Conservation (phyloP, 2,888 invertebrate genomes). For the Papilio protenor region DNA sequence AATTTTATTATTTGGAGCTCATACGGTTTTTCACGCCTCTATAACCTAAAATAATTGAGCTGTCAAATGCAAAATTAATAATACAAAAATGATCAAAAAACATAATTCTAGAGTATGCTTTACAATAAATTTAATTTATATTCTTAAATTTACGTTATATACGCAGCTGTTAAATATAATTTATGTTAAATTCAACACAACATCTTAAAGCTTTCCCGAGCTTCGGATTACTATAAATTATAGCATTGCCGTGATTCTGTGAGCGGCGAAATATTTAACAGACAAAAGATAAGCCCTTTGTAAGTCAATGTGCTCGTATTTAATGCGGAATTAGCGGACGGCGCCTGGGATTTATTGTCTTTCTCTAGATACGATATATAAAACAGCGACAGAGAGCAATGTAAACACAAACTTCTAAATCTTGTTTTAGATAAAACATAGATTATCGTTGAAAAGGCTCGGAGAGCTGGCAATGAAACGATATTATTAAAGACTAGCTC, state of each 20-base stretch:
- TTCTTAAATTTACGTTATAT: background rate
- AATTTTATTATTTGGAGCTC: background rate
- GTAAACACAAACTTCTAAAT: background rate
- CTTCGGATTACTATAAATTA: slow-evolving; percentile 41
- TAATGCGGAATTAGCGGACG: slow-evolving; percentile 31
- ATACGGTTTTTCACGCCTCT: background rate
- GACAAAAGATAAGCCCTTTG: slow-evolving; percentile 40
- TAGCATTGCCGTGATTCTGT: slow-evolving; percentile 26
- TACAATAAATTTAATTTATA: background rate
- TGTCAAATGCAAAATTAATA: background rate
- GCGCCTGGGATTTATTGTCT: slow-evolving; percentile 22
- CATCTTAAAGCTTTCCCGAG: slow-evolving; percentile 22
- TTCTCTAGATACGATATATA: background rate
- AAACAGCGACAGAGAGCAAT: background rate
- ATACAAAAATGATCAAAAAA: background rate
- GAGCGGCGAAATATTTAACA: slow-evolving; percentile 34
- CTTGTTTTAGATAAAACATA: background rate
- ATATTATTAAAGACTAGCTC: too few relatives aligned
- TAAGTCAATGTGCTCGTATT: slow-evolving; percentile 39
- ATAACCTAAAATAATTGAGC: background rate
- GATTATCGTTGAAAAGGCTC: too few relatives aligned
- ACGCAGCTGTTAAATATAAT: background rate
- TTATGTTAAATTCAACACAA: slow-evolving; percentile 20
- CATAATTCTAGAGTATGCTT: background rate
- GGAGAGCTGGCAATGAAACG: too few relatives aligned